A percentile compares a stretch with the other conserved stretches of the same genome.
Evolutionary conservation across 2,113 vertebrate species (phyloP).

Genomic region (Tympanuchus pallidicinctus): DNA sequence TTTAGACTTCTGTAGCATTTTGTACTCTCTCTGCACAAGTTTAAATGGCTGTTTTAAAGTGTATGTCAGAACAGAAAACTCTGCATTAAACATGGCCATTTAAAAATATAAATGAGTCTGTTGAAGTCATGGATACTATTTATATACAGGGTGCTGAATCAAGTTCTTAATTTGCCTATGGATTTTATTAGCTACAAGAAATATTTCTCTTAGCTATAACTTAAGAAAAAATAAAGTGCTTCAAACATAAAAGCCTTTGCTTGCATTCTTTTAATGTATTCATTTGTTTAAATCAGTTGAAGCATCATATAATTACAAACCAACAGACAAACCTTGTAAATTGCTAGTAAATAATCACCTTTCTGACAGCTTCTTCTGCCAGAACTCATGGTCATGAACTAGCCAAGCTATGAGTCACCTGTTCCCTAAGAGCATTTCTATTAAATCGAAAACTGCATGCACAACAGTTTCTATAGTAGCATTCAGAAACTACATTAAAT

Average conservation of each 20-base stretch:
- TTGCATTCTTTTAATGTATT: not conserved
- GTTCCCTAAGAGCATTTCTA: rapidly evolving
- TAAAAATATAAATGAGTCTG: not conserved
- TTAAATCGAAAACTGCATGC: not conserved
- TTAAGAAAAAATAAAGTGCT: not conserved
- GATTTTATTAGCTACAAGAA: not conserved
- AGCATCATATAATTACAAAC: not conserved
- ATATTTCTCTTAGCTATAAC: not conserved
- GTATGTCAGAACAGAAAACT: not conserved
- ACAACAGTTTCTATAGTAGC: not conserved
- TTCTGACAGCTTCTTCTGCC: not conserved
- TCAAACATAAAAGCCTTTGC: not conserved
- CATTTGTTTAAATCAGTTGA: not conserved
- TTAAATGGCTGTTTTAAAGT: not conserved
- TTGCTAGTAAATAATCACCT: not conserved
- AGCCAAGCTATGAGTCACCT: not conserved
- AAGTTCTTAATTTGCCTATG: not conserved
- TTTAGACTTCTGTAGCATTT: not conserved
- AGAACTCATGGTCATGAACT: not conserved
- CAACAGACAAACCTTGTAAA: not conserved
- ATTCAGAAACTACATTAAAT: not conserved
- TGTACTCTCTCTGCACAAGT: not conserved
- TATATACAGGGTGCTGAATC: not conserved
- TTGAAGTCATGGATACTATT: not conserved
- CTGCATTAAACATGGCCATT: not conserved